A percentile compares a stretch with the other conserved stretches of the same genome.
Evolutionary conservation across 2,113 vertebrate genomes (phyloP).

Genomic region (Nyctibius bracteatus): DNA sequence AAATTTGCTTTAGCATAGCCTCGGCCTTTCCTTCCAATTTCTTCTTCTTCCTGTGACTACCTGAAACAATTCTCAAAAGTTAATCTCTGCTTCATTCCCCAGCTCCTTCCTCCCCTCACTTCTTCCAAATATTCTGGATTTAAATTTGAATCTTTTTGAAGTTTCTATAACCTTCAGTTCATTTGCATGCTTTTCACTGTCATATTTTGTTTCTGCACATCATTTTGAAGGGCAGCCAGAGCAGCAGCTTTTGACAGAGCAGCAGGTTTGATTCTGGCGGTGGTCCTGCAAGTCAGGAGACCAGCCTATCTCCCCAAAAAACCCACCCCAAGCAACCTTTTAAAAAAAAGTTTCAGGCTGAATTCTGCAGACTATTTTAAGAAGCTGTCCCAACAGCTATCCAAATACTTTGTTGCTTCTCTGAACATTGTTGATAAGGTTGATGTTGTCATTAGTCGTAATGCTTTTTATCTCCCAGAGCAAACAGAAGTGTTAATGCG

Average conservation of each 20-base stretch:
- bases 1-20: background rate
- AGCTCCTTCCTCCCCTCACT: background rate
- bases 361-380: background rate
- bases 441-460: conserved; percentile 13
- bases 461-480: conserved; percentile 25
- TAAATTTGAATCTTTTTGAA: background rate
- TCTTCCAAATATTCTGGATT: background rate
- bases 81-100: background rate
- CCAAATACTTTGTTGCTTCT: background rate
- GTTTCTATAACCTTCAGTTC: background rate
- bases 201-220: background rate
- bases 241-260: background rate
- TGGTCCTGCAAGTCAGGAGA: background rate
- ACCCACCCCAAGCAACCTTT: background rate
- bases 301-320: background rate
- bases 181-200: background rate
- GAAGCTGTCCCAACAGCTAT: background rate
- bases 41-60: background rate
- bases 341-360: background rate
- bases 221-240: background rate
- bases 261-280: background rate
- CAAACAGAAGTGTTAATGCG: background rate
- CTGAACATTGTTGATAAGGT: conserved; percentile 14
- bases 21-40: background rate
- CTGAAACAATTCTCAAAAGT: background rate